These are phyloP conservation scores for Byasa hedistus DNA, from an alignment of 2,888 invertebrate genomes.

Conservation along the genomic window DNA sequence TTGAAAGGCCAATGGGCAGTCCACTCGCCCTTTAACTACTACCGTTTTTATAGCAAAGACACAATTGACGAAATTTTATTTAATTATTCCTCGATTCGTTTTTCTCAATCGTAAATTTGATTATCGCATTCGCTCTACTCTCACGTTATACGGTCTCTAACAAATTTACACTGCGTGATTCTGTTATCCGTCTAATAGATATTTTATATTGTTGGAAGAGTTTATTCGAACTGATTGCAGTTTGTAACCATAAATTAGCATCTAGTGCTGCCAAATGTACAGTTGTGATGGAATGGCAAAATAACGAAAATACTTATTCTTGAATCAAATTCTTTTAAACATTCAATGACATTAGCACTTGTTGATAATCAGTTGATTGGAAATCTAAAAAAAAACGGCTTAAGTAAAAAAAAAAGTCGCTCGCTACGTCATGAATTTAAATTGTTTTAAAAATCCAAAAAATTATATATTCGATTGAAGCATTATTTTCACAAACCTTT, in stretches of 20 bases:
- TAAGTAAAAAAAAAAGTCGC: too few species aligned
- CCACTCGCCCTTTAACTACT: too few species aligned
- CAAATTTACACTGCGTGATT: background rate
- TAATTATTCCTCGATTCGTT: background rate
- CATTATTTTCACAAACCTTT: too few species aligned
- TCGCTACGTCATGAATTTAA: too few species aligned
- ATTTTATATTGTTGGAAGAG: too few species aligned
- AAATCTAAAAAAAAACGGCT: too few species aligned
- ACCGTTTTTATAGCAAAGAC: background rate
- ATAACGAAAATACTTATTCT: background rate
- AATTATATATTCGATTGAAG: too few species aligned
- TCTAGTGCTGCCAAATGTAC: background rate
- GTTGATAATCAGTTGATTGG: too few species aligned
- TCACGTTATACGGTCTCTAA: background rate
- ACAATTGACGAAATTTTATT: background rate
- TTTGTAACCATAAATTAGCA: background rate
- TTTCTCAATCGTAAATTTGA: background rate
- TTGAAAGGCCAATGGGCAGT: too few species aligned
- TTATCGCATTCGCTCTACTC: background rate
- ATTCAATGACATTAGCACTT: background rate
- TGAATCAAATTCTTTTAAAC: background rate
- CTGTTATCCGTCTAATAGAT: too few species aligned
- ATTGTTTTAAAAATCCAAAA: too few species aligned
- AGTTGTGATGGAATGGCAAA: background rate
- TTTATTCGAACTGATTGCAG: too few species aligned